phyloP scores from a whole-genome alignment of 2,888 invertebrate genomes.

The Epistrophella euchroma region DNA sequence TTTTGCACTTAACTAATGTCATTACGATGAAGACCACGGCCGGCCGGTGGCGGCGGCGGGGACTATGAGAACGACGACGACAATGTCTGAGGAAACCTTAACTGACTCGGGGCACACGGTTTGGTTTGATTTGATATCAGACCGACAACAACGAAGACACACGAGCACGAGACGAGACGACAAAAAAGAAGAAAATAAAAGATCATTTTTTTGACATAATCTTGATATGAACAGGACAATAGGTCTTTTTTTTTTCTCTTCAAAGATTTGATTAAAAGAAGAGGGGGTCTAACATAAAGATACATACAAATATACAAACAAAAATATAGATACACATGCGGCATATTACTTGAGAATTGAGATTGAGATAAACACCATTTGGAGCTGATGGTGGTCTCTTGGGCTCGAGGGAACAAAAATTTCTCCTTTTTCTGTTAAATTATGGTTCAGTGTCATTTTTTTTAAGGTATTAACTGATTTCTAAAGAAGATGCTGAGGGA shows the following conservation, averaged over 20 bases:
- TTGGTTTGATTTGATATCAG: constrained; percentile 16
- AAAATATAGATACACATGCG: constrained; percentile 65
- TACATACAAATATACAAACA: constrained; percentile 25
- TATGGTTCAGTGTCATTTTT: constrained; percentile 12
- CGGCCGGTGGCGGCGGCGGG: neutral
- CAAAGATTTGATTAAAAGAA: constrained; percentile 13
- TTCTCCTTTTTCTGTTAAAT: neutral
- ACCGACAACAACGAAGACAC: constrained; percentile 12
- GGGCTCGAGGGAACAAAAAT: neutral
- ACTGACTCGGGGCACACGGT: constrained; percentile 48
- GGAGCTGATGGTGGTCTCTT: constrained; percentile 58
- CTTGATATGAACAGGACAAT: constrained; percentile 63
- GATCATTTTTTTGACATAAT: constrained; percentile 61
- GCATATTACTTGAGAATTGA: constrained; percentile 45
- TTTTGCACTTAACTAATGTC: constrained; percentile 71
- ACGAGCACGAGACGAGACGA: neutral
- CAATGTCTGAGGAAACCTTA: neutral
- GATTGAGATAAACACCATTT: constrained; percentile 60
- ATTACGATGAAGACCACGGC: constrained; percentile 10
- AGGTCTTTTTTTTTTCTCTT: constrained; percentile 46
- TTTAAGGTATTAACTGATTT: constrained; percentile 43
- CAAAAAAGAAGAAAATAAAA: neutral
- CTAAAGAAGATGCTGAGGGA: constrained; percentile 20
- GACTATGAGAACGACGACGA: constrained; percentile 8
- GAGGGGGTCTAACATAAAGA: constrained; percentile 12